Percentiles rank a stretch among this genome's conserved stretches.
phyloP scores from a whole-genome alignment of 1,140 invertebrate species.

The Drosophila kurseongensis region DNA sequence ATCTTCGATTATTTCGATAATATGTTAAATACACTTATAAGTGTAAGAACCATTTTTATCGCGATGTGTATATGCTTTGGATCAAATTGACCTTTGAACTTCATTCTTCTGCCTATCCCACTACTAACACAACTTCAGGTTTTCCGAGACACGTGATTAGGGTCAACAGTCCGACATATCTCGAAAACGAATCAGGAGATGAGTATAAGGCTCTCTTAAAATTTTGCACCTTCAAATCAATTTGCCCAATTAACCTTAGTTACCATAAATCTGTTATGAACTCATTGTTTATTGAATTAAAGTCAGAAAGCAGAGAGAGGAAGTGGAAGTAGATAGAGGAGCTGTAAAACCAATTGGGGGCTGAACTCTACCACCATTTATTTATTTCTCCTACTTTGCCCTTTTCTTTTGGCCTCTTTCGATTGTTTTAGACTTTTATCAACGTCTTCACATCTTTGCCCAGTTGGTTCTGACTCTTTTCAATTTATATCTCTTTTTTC shows the following conservation, averaged over 20 bases:
- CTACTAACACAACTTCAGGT: background rate
- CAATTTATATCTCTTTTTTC: conserved; percentile 12
- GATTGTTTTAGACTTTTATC: conserved; percentile 22
- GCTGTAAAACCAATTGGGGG: background rate
- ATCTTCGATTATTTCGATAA: too few relatives aligned
- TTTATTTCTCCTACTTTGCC: background rate
- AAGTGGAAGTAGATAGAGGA: background rate
- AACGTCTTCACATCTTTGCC: conserved; percentile 14
- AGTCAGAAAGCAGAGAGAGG: background rate
- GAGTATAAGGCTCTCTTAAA: conserved; percentile 1
- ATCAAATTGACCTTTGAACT: conserved; percentile 6
- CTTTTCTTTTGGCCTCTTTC: conserved; percentile 17
- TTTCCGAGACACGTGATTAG: conserved; percentile 23
- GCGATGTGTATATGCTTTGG: too few relatives aligned
- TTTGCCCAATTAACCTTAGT: conserved; percentile 55
- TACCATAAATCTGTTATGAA: conserved; percentile 47
- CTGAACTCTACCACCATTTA: conserved; percentile 3
- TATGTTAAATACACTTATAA: too few relatives aligned
- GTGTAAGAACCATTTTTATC: too few relatives aligned
- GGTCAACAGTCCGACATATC: conserved; percentile 40
- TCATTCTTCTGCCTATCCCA: background rate
- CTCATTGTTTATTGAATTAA: conserved; percentile 15
- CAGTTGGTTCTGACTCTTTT: conserved; percentile 6
- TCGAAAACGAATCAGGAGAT: conserved; percentile 12
- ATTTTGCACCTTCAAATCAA: conserved; percentile 20